Base-by-base conservation (phyloP, 35 echinoderm and acorn worm genomes). In the Apostichopus japonicus region DNA sequence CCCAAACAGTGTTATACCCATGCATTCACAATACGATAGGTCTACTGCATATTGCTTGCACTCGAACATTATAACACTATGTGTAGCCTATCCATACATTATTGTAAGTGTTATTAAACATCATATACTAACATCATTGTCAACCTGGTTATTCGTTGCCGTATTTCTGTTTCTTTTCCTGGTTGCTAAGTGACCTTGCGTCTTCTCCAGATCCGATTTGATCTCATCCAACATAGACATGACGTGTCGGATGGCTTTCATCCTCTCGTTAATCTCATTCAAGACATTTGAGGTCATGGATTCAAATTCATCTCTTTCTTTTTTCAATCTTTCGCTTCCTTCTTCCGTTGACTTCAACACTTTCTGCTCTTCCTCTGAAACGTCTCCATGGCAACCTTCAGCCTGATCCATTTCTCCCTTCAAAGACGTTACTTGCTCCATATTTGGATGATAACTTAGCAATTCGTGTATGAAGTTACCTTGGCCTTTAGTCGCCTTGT, bases 381-480 rank as follows among this genome's bases (percentile, higher is more conserved):
- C 22, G 57, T 61, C 57, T 75, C 71, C 71, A 75, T 75, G 71
- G 17, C 71, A 75, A 75, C 71, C 71, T 75, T 75, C 71, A 61
- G 57, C 57, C 3, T 8, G 63, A 75, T 15, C 71, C 16, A 23
- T 75, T 19, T 75, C 71, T 23, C n/a, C 71, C 16, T 75, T 75
- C 17, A 23, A 75, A 0, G 63, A 19, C 63, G 19, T 15, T 11
- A 15, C 19, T 67, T 10, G 63, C 19, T 67, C 63, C 63, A 67
- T 67, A 67, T 17, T 67, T 67, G 11, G 63, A 44, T 0, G 33
- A 44, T 44, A 44, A 44, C 33, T 44, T 44, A 44, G 33, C 2
- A 3, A 44, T 44, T 4, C 33, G 3, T 44, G 33, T 44, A 44
- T 44, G 27, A 44, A 44, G 33, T 44, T 44, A 44, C 33, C 33